Evolutionary conservation across 2,797 vertebrate species (phyloP).

Genomic region (Clarias platycephalus): DNA sequence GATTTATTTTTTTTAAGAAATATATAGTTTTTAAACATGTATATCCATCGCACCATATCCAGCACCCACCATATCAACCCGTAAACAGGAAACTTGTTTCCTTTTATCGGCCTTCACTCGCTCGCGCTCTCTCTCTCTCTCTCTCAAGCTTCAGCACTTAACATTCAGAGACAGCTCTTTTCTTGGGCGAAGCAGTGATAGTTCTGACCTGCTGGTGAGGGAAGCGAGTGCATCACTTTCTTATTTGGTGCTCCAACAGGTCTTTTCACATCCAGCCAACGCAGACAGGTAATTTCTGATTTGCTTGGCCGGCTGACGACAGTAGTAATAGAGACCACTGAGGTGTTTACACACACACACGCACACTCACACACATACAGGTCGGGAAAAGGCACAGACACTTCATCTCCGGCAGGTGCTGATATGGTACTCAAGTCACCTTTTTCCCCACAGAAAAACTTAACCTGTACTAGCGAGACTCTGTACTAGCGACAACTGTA

Average conservation of each 20-base stretch:
- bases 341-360: slow-evolving; percentile 58
- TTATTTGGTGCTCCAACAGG: slow-evolving; percentile 78
- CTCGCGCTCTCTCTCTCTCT: slow-evolving; percentile 6
- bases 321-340: slow-evolving; percentile 56
- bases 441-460: background rate
- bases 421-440: slow-evolving; percentile 37
- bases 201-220: slow-evolving; percentile 71
- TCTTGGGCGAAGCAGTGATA: slow-evolving; percentile 70
- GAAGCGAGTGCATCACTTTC: slow-evolving; percentile 59
- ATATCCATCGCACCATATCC: background rate
- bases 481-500: no score
- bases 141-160: slow-evolving; percentile 64
- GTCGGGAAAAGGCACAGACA: slow-evolving; percentile 28
- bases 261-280: slow-evolving; percentile 73
- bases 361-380: slow-evolving; percentile 45
- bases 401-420: slow-evolving; percentile 26
- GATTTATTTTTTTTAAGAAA: background rate
- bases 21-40: background rate
- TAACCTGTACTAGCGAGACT: background rate
- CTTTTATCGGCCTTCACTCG: slow-evolving; percentile 36
- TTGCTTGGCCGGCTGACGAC: slow-evolving; percentile 76
- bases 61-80: slow-evolving; percentile 32
- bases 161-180: slow-evolving; percentile 73
- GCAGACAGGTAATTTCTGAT: slow-evolving; percentile 77
- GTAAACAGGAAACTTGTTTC: slow-evolving; percentile 50